phyloP scores from a whole-genome alignment of 2,113 vertebrate genomes.

The Dryoscopus gambensis region DNA sequence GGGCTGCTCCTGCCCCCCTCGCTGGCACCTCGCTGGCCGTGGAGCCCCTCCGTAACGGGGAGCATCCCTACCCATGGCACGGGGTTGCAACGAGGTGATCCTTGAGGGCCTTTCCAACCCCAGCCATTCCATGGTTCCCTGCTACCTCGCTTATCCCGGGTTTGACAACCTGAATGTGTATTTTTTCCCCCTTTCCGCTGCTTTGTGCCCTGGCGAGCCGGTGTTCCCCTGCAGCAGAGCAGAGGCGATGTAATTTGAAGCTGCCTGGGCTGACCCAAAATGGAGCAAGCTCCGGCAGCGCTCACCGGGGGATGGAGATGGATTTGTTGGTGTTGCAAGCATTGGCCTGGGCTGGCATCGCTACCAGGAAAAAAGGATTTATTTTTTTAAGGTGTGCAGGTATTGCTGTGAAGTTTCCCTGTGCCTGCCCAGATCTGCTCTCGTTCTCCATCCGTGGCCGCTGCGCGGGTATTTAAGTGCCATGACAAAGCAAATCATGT shows the following conservation, averaged over 20 bases:
- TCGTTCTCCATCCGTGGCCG: neutral
- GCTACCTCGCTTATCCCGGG: fast-evolving
- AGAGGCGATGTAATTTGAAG: neutral
- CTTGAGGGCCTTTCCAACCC: neutral
- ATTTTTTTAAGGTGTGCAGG: neutral
- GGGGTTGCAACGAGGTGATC: neutral
- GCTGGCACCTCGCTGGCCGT: fast-evolving
- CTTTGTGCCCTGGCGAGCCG: neutral
- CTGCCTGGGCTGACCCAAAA: conserved; percentile 22
- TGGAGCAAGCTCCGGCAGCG: neutral
- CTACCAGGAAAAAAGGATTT: neutral
- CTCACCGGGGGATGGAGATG: neutral
- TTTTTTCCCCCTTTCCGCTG: neutral
- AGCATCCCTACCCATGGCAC: neutral
- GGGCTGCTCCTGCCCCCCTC: neutral
- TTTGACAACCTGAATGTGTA: fast-evolving
- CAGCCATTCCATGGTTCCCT: fast-evolving
- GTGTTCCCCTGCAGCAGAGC: neutral
- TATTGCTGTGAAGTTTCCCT: neutral
- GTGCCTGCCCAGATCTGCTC: neutral
- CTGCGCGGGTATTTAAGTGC: neutral
- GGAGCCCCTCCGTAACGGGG: neutral
- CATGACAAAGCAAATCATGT: conserved; percentile 57
- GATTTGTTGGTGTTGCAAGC: neutral
- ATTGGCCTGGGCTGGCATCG: neutral